These are phyloP conservation scores for Odontothrips loti DNA, from an alignment of 2,888 invertebrate genomes.

Conservation along the genomic window DNA sequence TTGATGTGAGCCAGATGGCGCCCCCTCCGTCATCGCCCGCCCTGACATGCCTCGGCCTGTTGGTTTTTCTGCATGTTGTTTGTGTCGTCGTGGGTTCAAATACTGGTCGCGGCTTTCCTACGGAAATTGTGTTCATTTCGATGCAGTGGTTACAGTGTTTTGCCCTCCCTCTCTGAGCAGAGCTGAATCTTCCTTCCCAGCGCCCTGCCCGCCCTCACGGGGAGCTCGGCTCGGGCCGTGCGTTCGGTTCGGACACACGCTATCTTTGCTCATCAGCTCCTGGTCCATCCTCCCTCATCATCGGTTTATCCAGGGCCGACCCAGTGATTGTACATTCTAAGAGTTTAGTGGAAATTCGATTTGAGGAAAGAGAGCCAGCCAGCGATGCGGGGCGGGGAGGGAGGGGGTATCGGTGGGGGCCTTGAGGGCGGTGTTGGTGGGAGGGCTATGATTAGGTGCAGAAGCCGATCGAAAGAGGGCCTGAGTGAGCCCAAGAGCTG, in stretches of 20 bases:
- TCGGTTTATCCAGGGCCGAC: slow-evolving; percentile 31
- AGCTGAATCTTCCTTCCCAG: no score
- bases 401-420: slow-evolving; percentile 33
- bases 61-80: background rate
- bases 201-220: no score
- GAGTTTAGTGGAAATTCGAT: slow-evolving; percentile 25
- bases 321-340: slow-evolving; percentile 22
- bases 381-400: slow-evolving; percentile 31
- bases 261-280: slow-evolving; percentile 28
- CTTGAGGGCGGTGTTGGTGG: slow-evolving; percentile 33
- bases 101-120: no score
- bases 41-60: no score
- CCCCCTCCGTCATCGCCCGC: background rate
- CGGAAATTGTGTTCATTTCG: no score
- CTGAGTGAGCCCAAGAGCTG: slow-evolving; percentile 37
- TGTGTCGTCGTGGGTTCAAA: no score
- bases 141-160: no score
- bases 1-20: slow-evolving; percentile 1
- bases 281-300: slow-evolving; percentile 28
- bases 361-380: slow-evolving; percentile 35
- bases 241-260: background rate
- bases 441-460: slow-evolving; percentile 33
- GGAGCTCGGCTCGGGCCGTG: background rate
- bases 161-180: no score
- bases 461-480: slow-evolving; percentile 28